Base-by-base conservation (phyloP, 2,888 invertebrate species). In the Willowsia nigromaculata region DNA sequence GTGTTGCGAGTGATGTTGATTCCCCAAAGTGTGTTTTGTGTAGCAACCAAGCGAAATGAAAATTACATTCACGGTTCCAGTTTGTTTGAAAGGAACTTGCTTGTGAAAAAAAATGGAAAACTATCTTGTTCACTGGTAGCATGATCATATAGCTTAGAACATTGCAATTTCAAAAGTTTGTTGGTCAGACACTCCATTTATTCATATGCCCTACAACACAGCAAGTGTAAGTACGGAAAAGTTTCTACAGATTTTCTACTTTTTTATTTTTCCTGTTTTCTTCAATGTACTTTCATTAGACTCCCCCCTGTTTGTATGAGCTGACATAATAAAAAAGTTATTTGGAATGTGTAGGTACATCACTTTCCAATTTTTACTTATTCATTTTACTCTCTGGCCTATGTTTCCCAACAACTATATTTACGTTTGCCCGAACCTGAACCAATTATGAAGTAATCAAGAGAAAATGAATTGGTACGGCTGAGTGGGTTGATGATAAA, bases 391-490 rank as follows among this genome's bases (percentile, higher is more conserved):
- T 62, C 27, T 1, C 62, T 33, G 4, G 62, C 9, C 30, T 15
- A 30, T 62, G 0, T 4, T 25, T 30, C 30, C 3, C 59, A 1
- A n/a, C n/a, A 6, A 22, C 7, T 56, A 7, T 71, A 30, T 30
- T 50, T 50, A 18, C 76, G 30, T 15, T 27, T 11, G 62, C 15
- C n/a, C 18, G 13, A 30, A n/a, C 25, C n/a, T 33, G 13, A 30
- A n/a, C 25, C 76, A 50, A 76, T 76, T 76, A 27, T 53, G 27
- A 30, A 30, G 74, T 74, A 43, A 27, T 74, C 74, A 76, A 76
- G 22, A 18, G 76, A 53, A 74, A 76, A 27, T 50, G 76, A 76
- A 50, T 76, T 47, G 50, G 47, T 50, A 18, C 27, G 50, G 50
- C 53, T 50, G 76, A 71, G 43, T 13, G 15, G 47, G 15, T 9